phyloP scores from a whole-genome alignment of 2,888 invertebrate genomes.

The Megalurothrips usitatus region DNA sequence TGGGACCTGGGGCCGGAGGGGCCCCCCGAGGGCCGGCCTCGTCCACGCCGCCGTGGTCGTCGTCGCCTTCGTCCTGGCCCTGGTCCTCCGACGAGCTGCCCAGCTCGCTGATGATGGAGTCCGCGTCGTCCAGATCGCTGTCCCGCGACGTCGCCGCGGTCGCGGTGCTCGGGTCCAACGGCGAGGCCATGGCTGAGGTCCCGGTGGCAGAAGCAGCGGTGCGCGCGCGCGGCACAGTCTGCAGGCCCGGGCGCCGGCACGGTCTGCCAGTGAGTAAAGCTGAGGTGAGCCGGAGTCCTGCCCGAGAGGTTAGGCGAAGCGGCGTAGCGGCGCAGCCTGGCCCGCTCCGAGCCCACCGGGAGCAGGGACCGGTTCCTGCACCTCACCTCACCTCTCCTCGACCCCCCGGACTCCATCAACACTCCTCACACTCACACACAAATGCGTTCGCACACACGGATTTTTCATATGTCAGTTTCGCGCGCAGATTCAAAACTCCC shows the following conservation, averaged over 20 bases:
- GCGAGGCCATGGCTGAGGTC: background rate
- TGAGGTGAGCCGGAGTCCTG: background rate
- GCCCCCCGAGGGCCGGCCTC: too few relatives aligned
- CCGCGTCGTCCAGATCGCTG: too few relatives aligned
- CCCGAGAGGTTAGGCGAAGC: background rate
- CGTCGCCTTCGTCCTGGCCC: too few relatives aligned
- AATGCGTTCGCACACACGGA: too few relatives aligned
- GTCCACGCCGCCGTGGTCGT: too few relatives aligned
- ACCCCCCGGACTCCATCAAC: background rate
- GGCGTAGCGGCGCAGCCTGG: too few relatives aligned
- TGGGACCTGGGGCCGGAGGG: background rate
- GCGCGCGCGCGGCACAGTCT: background rate
- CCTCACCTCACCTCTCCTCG: background rate
- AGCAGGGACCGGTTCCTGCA: background rate
- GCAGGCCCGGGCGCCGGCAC: background rate
- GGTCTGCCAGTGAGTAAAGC: too few relatives aligned
- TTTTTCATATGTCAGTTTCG: too few relatives aligned
- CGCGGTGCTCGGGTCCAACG: background rate
- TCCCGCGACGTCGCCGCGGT: background rate
- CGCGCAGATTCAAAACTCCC: too few relatives aligned
- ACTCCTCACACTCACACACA: too few relatives aligned
- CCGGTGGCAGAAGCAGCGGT: background rate
- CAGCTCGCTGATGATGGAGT: too few relatives aligned
- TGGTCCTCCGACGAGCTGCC: too few relatives aligned
- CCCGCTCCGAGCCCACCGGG: background rate